phyloP scores from a whole-genome alignment of 2,113 vertebrate species.

The Elanus axillaris region DNA sequence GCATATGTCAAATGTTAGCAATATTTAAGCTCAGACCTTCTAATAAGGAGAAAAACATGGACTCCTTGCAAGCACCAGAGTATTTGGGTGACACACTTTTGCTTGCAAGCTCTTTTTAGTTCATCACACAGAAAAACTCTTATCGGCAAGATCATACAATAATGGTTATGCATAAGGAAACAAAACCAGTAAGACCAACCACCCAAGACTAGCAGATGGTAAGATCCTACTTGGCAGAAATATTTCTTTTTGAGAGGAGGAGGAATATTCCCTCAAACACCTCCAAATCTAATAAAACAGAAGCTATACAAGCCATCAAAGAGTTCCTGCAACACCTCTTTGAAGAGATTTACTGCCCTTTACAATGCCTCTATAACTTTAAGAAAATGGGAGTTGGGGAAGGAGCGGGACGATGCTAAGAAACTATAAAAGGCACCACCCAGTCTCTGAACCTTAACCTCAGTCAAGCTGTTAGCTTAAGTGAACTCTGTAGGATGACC shows the following conservation, averaged over 20 bases:
- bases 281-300: neutral
- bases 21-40: neutral
- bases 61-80: neutral
- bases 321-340: neutral
- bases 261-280: neutral
- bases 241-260: neutral
- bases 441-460: neutral
- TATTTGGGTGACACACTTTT: neutral
- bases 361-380: neutral
- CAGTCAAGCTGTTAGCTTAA: neutral
- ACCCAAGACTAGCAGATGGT: neutral
- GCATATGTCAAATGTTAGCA: neutral
- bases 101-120: neutral
- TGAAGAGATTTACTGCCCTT: neutral
- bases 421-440: neutral
- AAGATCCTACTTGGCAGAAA: neutral
- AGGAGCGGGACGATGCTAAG: neutral
- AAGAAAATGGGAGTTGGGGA: neutral
- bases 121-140: neutral
- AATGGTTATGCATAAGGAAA: neutral
- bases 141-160: neutral
- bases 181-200: neutral
- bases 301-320: neutral
- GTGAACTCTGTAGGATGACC: neutral
- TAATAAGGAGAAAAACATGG: neutral